Evolutionary conservation across 2,888 invertebrate genomes (phyloP), one percentile per base, ranked within the genome.

Genomic region (Cheiracanthium punctorium): DNA sequence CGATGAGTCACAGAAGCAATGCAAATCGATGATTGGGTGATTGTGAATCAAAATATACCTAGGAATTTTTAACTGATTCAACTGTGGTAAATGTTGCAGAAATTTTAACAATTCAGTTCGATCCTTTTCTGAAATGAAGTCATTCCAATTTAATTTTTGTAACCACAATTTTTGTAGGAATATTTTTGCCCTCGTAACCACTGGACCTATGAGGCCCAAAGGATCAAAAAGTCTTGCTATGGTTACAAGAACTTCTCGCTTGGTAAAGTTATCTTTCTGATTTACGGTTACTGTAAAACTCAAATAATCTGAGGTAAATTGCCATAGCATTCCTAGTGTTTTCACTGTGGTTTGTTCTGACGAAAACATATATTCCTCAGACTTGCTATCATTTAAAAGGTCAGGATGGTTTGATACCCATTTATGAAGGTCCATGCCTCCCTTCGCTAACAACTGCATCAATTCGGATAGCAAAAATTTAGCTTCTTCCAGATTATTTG

Each of bases 1-100:
- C 8, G 64, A 69, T 17, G 67, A 37, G 28, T 77, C 77, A 10
- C 28, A 28, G 24, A 77, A 77, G 14, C 77, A 69, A 69, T 69
- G 69, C 12, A 77, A 8, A 5, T 20, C 10, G 8, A 75, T 33
- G 2, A 1, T 0, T 14, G 12, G 14, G 12, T 4, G 7, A 20
- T 33, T 33, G 0, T 14, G 28, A 10, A 20, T 20, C 24, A 75
- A 20, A 4, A 58, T 12, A 33, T 20, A 64, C 65, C 32, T 76
- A 4, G 20, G 76, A 12, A 64, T 29, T 24, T 64, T 14, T 0
- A 58, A 2, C 5, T 58, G 24, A 17, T 17, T 5, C 17, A 76
- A 1, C 2, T 28, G 7, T 14, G 20, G 1, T 7, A 58, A 12
- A 30, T n/a, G 1, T 7, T 7, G 1, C 0, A 72, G 7, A 48